Evolutionary conservation across 2,113 vertebrate species (phyloP).

Genomic region (Corythornis vintsioides): DNA sequence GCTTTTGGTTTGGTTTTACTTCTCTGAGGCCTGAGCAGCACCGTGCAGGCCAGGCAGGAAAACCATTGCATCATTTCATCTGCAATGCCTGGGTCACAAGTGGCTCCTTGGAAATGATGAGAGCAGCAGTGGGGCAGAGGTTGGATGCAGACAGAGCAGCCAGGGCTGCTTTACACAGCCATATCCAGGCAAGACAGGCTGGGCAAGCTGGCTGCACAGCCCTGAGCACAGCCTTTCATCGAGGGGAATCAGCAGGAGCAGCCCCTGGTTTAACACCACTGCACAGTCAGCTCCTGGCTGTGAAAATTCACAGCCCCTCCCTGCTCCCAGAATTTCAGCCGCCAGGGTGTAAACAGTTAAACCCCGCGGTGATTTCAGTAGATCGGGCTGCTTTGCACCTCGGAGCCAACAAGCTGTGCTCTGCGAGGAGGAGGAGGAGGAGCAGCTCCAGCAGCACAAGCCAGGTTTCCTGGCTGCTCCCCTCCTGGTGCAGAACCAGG

Average conservation of each 20-base stretch:
- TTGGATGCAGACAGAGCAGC: not conserved
- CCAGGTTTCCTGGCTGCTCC: not conserved
- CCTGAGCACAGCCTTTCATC: not conserved
- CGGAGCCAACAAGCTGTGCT: not conserved
- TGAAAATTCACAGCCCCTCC: not conserved
- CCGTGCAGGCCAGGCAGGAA: accelerated
- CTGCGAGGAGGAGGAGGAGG: not conserved
- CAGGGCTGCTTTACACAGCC: not conserved
- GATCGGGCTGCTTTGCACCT: not conserved
- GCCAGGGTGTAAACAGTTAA: not conserved
- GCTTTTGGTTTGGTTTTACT: not conserved
- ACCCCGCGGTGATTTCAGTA: not conserved
- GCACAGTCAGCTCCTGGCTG: not conserved
- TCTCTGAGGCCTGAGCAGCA: accelerated
- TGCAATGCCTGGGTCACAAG: not conserved
- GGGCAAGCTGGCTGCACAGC: not conserved
- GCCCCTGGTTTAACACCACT: not conserved
- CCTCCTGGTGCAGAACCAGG: not conserved
- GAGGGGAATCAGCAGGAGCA: not conserved
- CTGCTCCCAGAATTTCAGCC: not conserved
- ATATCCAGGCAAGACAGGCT: not conserved
- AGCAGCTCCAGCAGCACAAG: not conserved
- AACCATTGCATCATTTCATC: not conserved
- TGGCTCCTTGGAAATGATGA: not conserved
- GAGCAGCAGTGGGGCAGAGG: not conserved